Evolutionary conservation across 2,888 invertebrate species (phyloP).

Genomic region (Euproctis similis): DNA sequence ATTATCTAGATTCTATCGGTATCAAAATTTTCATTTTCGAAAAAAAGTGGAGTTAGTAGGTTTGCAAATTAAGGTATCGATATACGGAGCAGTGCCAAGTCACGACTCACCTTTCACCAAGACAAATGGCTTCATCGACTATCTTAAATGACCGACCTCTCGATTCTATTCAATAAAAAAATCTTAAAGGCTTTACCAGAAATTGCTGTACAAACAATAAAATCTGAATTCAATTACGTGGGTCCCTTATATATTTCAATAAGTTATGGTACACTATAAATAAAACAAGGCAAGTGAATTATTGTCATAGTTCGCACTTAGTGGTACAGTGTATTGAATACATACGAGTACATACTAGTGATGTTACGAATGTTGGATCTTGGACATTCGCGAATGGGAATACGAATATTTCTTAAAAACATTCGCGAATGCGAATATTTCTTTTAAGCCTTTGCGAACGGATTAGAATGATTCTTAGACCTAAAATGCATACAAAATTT

Average conservation of each 20-base stretch:
- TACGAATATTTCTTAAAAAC: no score
- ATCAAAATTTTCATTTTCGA: no score
- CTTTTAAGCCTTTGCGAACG: no score
- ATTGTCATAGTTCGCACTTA: constrained; percentile 3
- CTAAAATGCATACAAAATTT: no score
- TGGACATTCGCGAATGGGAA: no score
- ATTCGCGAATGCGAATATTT: no score
- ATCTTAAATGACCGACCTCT: constrained; percentile 19
- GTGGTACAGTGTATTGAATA: constrained; percentile 2
- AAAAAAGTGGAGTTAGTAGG: no score
- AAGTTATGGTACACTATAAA: constrained; percentile 2
- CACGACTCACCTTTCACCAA: constrained; percentile 47
- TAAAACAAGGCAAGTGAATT: constrained; percentile 4
- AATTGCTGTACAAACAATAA: constrained; percentile 9
- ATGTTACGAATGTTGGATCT: no score
- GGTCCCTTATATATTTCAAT: constrained; percentile 3
- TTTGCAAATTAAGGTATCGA: no score
- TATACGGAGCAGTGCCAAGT: constrained; percentile 27
- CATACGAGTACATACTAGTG: no score
- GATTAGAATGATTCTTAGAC: no score
- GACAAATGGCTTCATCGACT: constrained; percentile 36
- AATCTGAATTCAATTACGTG: constrained; percentile 9
- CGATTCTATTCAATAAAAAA: constrained; percentile 7
- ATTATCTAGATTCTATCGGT: no score
- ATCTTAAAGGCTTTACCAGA: constrained; percentile 3